Conservation (phyloP, 2,797 vertebrate species). For the Scyliorhinus canicula region DNA sequence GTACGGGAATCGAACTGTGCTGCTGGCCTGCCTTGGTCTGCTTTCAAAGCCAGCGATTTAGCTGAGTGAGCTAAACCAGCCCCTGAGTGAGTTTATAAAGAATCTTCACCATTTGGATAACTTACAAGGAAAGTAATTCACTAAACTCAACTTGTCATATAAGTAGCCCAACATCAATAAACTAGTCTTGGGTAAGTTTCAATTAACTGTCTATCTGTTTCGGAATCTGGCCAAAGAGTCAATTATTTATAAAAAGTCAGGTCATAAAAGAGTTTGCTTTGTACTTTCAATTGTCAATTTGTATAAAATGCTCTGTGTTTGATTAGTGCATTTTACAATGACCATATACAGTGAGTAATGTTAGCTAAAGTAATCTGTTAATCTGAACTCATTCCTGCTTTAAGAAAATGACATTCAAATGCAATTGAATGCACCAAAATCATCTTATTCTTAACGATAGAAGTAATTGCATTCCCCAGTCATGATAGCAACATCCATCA, state of each 20-base stretch:
- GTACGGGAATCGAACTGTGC: too few relatives aligned
- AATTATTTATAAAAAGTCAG: neutral
- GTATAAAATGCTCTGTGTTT: neutral
- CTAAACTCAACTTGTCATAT: neutral
- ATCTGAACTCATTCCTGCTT: neutral
- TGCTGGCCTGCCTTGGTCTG: too few relatives aligned
- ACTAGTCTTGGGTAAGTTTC: neutral
- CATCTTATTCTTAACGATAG: neutral
- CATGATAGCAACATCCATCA: neutral
- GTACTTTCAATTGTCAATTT: conserved; percentile 6
- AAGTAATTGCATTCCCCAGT: neutral
- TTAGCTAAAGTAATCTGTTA: neutral
- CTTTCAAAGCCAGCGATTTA: too few relatives aligned
- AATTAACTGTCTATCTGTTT: neutral
- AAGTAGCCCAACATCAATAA: neutral
- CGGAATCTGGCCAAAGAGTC: neutral
- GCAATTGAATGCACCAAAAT: neutral
- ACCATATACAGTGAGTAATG: neutral
- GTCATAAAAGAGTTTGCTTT: neutral
- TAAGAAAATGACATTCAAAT: neutral
- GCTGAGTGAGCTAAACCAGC: too few relatives aligned
- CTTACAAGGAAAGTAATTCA: neutral
- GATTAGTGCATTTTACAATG: neutral
- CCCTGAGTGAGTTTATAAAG: neutral
- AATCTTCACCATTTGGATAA: neutral